A percentile compares a stretch with the other conserved stretches of the same genome.
phyloP scores from a whole-genome alignment of 2,888 invertebrate species.

The Papilio demoleus region DNA sequence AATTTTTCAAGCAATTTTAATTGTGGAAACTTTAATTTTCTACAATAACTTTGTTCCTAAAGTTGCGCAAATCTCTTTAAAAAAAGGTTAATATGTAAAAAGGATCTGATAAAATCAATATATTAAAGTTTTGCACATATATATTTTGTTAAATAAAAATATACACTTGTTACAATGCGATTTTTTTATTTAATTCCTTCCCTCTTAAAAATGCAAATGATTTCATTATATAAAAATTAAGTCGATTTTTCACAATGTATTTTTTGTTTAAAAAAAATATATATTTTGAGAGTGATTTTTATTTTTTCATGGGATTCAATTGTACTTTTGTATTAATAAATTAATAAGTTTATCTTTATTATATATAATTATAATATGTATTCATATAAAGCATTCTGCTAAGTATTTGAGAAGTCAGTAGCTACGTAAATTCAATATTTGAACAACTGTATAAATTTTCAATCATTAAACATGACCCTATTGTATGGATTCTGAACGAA shows the following conservation, averaged over 20 bases:
- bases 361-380: no score
- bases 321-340: no score
- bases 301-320: no score
- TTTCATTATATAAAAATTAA: no score
- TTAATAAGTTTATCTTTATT: no score
- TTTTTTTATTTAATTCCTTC: neutral
- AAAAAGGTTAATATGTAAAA: neutral
- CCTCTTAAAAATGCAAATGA: no score
- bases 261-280: no score
- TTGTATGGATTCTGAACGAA: neutral
- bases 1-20: neutral
- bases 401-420: neutral
- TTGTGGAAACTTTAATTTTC: neutral
- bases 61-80: neutral
- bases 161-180: conserved; percentile 6
- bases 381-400: neutral
- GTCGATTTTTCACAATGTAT: no score
- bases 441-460: conserved; percentile 21
- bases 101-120: conserved; percentile 10
- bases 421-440: neutral
- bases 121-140: neutral
- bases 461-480: neutral
- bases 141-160: conserved; percentile 7
- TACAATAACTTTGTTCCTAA: neutral
- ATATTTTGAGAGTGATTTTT: no score